Base-by-base conservation (phyloP, 2,113 vertebrate genomes). In the Accipiter virgatus region DNA sequence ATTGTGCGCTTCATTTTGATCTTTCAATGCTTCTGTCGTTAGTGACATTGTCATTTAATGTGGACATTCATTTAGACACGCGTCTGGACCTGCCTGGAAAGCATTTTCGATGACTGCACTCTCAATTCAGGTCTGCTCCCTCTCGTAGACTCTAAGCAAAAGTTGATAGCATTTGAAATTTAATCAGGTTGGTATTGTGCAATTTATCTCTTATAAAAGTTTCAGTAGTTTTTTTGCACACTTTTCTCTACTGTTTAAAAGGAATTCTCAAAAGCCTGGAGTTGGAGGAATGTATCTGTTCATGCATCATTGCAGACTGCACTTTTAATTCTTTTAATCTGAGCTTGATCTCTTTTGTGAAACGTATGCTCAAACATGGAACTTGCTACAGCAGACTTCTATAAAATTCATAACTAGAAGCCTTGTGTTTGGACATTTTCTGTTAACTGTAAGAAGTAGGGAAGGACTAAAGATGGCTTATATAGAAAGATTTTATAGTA, bases 141-240 rank as follows among this genome's bases (percentile, higher is more conserved):
- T 83, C 43, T 92, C 7, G 0, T 81, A 93, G 92, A 63, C 65
- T 88, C 77, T 93, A 68, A 91, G 94, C 50, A 95, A 89, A 97
- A 97, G 75, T 97, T 97, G 97, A 95, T 96, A 88, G 92, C 96
- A 96, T 96, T 97, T 96, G 95, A 96, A 96, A 97, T 97, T 97
- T 97, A 96, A 97, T 97, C 95, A 97, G 77, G 91, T 97, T 91
- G 91, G 86, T 53, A 96, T 96, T 97, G 97, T 97, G 94, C 92
- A 86, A 96, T 95, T 97, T 97, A 95, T 95, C 95, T 95, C 86
- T 61, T 95, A 93, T 79, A 95, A 96, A 94, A 97, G 80, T 97
- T 96, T 95, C 94, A 95, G 97, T 52, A 91, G 92, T 36, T 68
- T 94, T 95, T 90, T 93, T 92, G 47, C 56, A 81, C 91, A 89